Conservation (phyloP, 2,888 invertebrate species). For the Periphyllus acericola region DNA sequence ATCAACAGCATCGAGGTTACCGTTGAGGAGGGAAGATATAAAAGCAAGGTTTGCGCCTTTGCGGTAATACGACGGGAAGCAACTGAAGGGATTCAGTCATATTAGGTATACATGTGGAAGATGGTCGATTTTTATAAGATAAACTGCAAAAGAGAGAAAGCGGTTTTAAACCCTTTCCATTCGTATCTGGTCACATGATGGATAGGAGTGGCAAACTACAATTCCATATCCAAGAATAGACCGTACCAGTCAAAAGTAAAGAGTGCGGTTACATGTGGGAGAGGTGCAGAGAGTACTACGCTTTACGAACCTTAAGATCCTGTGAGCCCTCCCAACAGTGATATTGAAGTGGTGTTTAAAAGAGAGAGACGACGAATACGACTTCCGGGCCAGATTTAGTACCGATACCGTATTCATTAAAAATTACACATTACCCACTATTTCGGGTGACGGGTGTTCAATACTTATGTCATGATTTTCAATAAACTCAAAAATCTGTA, state of each 20-base stretch:
- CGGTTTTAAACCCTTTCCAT: not conserved
- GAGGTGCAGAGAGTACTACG: not conserved
- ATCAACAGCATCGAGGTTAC: not conserved
- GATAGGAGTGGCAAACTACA: not conserved
- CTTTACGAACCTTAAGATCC: not conserved
- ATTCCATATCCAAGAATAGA: not conserved
- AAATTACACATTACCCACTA: too few species aligned
- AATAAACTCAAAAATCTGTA: too few species aligned
- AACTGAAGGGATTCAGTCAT: not conserved
- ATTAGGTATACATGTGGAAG: not conserved
- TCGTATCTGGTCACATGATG: not conserved
- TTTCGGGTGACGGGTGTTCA: too few species aligned
- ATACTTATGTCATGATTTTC: too few species aligned
- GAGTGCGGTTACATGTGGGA: not conserved
- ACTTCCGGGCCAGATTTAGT: too few species aligned
- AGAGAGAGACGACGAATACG: not conserved
- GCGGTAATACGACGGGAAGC: not conserved
- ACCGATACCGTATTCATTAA: too few species aligned
- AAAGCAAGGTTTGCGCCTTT: not conserved
- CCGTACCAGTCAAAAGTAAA: not conserved
- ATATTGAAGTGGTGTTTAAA: not conserved
- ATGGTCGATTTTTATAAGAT: not conserved
- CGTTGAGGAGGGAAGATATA: not conserved
- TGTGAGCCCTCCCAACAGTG: not conserved
- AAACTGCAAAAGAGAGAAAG: not conserved